These are phyloP conservation scores for Symphodus melops DNA, from an alignment of 2,113 vertebrate genomes.

Conservation along the genomic window DNA sequence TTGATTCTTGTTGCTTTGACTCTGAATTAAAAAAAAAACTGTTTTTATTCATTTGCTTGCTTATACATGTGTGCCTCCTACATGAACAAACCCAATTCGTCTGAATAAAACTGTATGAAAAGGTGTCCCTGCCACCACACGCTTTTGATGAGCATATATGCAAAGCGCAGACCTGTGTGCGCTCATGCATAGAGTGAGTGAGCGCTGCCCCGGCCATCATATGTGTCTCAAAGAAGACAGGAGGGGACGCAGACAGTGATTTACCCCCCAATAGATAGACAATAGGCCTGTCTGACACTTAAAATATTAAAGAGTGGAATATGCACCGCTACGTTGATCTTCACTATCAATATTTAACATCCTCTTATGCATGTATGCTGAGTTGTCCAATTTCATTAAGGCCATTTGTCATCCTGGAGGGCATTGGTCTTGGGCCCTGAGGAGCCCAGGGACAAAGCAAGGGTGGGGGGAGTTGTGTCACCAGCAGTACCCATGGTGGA, in stretches of 20 bases:
- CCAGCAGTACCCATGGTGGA: slow-evolving; percentile 25
- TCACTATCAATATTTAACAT: slow-evolving; percentile 99
- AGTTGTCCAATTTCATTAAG: slow-evolving; percentile 99
- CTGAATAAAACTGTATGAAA: slow-evolving; percentile 63
- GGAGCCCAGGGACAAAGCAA: slow-evolving; percentile 71
- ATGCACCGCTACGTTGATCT: slow-evolving; percentile 91
- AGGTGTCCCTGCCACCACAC: slow-evolving; percentile 19
- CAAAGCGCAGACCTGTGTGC: slow-evolving; percentile 67
- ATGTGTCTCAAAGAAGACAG: slow-evolving; percentile 59
- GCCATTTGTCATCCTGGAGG: slow-evolving; percentile 92
- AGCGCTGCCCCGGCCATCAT: slow-evolving; percentile 60
- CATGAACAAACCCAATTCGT: slow-evolving; percentile 40
- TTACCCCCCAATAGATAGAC: slow-evolving; percentile 81
- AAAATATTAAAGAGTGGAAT: slow-evolving; percentile 97
- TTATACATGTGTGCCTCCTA: neutral
- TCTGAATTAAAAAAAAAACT: slow-evolving; percentile 55
- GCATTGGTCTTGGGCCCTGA: slow-evolving; percentile 80
- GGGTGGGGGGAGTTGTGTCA: slow-evolving; percentile 44
- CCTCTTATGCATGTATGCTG: slow-evolving; percentile 98
- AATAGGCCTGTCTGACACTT: slow-evolving; percentile 90
- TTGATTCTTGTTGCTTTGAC: slow-evolving; percentile 36
- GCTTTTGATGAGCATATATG: slow-evolving; percentile 68
- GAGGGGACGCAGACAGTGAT: slow-evolving; percentile 69
- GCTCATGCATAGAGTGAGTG: slow-evolving; percentile 58
- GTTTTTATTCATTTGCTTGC: slow-evolving; percentile 58